Base-by-base conservation (phyloP, 2,888 invertebrate species). In the Galerucella pusilla region DNA sequence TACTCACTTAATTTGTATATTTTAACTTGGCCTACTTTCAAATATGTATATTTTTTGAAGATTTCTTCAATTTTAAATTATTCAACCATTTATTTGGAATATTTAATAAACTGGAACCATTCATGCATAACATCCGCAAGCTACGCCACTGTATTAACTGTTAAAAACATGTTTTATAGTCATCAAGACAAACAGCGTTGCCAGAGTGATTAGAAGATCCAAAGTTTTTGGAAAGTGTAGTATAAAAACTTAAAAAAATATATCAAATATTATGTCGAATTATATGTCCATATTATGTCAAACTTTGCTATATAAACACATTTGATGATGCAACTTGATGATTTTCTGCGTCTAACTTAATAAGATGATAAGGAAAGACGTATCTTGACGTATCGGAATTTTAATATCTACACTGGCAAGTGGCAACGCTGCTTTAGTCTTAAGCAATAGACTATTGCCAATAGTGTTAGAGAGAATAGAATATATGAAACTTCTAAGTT, bases 71-170 rank as follows among this genome's bases (percentile, higher is more conserved):
- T 35, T 35, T 35, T 7, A 35, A 35, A 35, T 6, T 35, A 35
- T 35, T 35, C 35, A 35, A 35, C 7, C 7, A 35, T 35, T 35
- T 7, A 35, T 52, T 52, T 5, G 4, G 4, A 12, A 52, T 52
- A 5, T 35, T 35, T 35, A 35, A 35, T 35, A 52, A 52, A n/a
- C n/a, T 52, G 6, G 7, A 52, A 52, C n/a, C 14, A 52, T n/a
- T 52, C n/a, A 7, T n/a, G n/a, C 14, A n/a, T n/a, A n/a, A 52
- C n/a, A 52, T n/a, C 5, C 14, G 14, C n/a, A 52, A 14, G 0
- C n/a, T 52, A n/a, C 52, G 52, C 52, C 52, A n/a, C n/a, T 52
- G 52, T 52, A 52, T 52, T 52, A 52, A 52, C 52, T n/a, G 52
- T 52, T 52, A n/a, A 52, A 49, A 12, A 12, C 14, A 14, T 35